phyloP scores from a whole-genome alignment of 2,888 invertebrate species.

The Ormyrus thymus region DNA sequence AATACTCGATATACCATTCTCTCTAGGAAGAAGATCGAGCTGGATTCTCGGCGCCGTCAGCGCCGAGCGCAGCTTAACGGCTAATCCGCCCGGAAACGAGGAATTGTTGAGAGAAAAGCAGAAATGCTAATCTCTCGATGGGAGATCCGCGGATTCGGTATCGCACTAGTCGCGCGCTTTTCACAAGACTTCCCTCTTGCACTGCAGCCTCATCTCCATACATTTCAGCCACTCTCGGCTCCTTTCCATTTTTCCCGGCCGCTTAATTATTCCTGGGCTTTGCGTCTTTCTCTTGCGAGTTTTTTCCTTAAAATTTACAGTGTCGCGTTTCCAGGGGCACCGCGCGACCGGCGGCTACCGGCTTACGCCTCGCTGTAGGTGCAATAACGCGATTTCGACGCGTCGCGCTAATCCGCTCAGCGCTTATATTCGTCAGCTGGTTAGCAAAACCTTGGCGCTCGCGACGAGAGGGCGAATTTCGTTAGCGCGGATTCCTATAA shows the following conservation, averaged over 20 bases:
- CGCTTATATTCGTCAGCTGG: conserved; percentile 63
- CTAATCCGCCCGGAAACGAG: conserved; percentile 73
- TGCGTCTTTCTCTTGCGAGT: neutral
- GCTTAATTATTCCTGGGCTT: conserved; percentile 25
- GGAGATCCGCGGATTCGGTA: conserved; percentile 59
- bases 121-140: conserved; percentile 75
- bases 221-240: conserved; percentile 7
- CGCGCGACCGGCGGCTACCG: too few species aligned
- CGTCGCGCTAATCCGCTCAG: conserved; percentile 67
- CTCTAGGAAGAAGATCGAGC: conserved; percentile 66
- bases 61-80: conserved; percentile 70
- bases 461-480: conserved; percentile 21
- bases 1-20: conserved; percentile 69
- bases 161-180: conserved; percentile 58
- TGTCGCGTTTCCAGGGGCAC: neutral
- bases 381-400: conserved; percentile 66
- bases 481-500: conserved; percentile 42
- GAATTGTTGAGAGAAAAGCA: conserved; percentile 73
- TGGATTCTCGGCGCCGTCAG: conserved; percentile 57
- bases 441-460: conserved; percentile 58
- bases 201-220: conserved; percentile 50
- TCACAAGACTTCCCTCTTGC: conserved; percentile 58
- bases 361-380: conserved; percentile 53
- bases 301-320: neutral
- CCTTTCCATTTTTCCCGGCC: neutral